A percentile compares a stretch with the other conserved stretches of the same genome.
phyloP scores from a whole-genome alignment of 2,113 vertebrate species.

The Nycticryphes semicollaris region DNA sequence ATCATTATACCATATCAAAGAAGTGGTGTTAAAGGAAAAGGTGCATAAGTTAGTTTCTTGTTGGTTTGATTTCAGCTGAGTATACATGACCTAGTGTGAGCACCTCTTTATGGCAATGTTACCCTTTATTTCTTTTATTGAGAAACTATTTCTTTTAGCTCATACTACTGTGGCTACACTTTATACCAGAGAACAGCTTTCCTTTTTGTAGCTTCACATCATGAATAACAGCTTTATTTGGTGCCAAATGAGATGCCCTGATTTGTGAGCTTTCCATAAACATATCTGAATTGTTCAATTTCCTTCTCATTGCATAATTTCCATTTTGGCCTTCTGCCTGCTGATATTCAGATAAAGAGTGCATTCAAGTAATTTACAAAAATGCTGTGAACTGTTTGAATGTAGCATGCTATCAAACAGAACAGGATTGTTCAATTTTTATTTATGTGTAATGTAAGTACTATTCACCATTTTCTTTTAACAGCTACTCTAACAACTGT shows the following conservation, averaged over 20 bases:
- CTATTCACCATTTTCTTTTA: constrained; percentile 32
- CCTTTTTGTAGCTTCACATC: constrained; percentile 54
- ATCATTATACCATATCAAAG: background rate
- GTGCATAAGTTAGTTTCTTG: background rate
- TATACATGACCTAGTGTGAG: background rate
- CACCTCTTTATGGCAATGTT: background rate
- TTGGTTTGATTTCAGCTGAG: background rate
- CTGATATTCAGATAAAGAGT: constrained; percentile 73
- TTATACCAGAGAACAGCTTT: constrained; percentile 49
- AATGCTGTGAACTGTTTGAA: constrained; percentile 42
- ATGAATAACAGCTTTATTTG: constrained; percentile 72
- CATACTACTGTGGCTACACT: background rate
- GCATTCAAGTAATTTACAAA: constrained; percentile 70
- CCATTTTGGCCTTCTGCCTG: constrained; percentile 59
- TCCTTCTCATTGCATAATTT: constrained; percentile 76
- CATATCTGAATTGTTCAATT: constrained; percentile 77
- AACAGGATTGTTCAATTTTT: constrained; percentile 51
- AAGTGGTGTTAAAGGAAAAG: background rate
- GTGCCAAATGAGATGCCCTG: constrained; percentile 72
- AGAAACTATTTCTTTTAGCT: constrained; percentile 43
- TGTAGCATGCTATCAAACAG: constrained; percentile 45
- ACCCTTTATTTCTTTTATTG: background rate
- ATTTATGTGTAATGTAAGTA: constrained; percentile 34
- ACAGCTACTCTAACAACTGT: constrained; percentile 20
- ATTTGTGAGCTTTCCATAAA: constrained; percentile 72